Percentiles rank a stretch among this genome's conserved stretches.
These are phyloP conservation scores for Leptopilina myrica DNA, from an alignment of 2,888 invertebrate genomes.

Conservation along the genomic window DNA sequence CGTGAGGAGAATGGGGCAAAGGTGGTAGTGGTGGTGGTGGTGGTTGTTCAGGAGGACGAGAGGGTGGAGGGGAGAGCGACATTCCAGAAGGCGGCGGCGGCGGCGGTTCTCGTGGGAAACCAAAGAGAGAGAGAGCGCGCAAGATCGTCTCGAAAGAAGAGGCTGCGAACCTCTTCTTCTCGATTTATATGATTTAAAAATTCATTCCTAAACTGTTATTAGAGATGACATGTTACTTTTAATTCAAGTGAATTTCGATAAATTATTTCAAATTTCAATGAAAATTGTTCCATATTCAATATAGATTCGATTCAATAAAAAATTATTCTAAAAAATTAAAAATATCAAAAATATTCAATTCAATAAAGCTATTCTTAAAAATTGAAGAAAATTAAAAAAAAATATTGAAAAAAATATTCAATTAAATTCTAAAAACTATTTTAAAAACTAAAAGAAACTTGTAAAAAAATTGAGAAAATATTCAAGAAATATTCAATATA, in stretches of 20 bases:
- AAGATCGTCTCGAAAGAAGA: conserved; percentile 63
- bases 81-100: conserved; percentile 77
- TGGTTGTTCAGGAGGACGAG: conserved; percentile 45
- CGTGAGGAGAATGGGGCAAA: conserved; percentile 53
- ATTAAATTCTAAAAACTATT: no score
- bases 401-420: no score
- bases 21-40: conserved; percentile 51
- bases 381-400: no score
- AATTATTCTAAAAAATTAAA: no score
- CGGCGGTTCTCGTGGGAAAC: conserved; percentile 76
- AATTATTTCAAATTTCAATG: conserved; percentile 58
- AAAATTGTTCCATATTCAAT: no score
- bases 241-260: conserved; percentile 57
- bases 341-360: no score
- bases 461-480: no score
- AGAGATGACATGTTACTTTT: conserved; percentile 57
- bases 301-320: no score
- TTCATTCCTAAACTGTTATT: conserved; percentile 39
- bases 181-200: conserved; percentile 65
- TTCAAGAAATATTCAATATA: no score
- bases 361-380: no score
- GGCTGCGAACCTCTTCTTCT: conserved; percentile 66
- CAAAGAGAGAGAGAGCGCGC: conserved; percentile 64
- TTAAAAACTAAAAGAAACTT: no score
- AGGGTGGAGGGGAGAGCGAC: conserved; percentile 71